A percentile compares a stretch with the other conserved stretches of the same genome.
phyloP scores from a whole-genome alignment of 2,888 invertebrate genomes.

The Pediacus dermestoides region DNA sequence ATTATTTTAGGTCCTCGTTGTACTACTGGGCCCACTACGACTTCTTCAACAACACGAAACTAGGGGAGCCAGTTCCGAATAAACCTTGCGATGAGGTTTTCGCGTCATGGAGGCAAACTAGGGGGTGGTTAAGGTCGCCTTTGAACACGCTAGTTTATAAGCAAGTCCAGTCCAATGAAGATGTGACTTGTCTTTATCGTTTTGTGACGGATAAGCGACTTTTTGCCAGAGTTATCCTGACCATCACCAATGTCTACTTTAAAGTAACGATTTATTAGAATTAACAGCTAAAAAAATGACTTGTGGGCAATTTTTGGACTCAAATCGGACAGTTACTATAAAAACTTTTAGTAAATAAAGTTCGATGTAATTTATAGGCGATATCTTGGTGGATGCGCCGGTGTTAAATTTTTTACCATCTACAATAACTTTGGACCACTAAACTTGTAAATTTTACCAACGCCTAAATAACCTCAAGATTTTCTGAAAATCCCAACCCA shows the following conservation, averaged over 20 bases:
- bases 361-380: too few species aligned
- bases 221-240: slow-evolving; percentile 77
- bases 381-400: too few species aligned
- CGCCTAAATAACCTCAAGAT: too few species aligned
- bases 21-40: slow-evolving; percentile 95
- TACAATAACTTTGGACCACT: too few species aligned
- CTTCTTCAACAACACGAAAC: slow-evolving; percentile 86
- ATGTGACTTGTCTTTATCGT: slow-evolving; percentile 77
- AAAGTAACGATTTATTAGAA: slow-evolving; percentile 53
- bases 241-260: slow-evolving; percentile 73
- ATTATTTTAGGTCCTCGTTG: slow-evolving; percentile 75
- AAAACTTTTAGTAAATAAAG: too few species aligned
- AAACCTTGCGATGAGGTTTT: slow-evolving; percentile 86
- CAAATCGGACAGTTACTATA: too few species aligned
- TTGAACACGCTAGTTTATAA: slow-evolving; percentile 86
- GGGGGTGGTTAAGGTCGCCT: slow-evolving; percentile 76
- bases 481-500: too few species aligned
- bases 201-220: slow-evolving; percentile 80
- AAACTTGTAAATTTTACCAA: too few species aligned
- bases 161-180: slow-evolving; percentile 64
- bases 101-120: slow-evolving; percentile 76
- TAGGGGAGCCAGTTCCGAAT: slow-evolving; percentile 76
- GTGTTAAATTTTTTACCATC: too few species aligned
- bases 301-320: too few species aligned
- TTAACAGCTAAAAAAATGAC: slow-evolving; percentile 2